These are phyloP conservation scores for Myzus persicae DNA, from an alignment of 1,140 invertebrate genomes.

Conservation along the genomic window DNA sequence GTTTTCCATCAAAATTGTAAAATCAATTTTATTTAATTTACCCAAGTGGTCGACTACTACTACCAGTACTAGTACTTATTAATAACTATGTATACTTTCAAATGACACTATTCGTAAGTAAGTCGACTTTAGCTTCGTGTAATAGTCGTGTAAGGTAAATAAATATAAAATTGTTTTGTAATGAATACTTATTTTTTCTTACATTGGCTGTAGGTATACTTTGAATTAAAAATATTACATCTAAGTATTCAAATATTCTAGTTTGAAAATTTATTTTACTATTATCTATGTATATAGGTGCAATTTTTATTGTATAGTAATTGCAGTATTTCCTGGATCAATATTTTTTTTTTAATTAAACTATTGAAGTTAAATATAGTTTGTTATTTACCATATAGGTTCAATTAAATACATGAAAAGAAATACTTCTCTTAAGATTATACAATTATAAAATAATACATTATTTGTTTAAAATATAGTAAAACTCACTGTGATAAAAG, in stretches of 20 bases:
- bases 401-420: not conserved
- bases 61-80: too few relatives aligned
- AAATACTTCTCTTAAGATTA: not conserved
- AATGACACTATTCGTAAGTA: not conserved
- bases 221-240: not conserved
- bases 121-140: too few relatives aligned
- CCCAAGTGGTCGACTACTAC: too few relatives aligned
- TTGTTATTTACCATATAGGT: not conserved
- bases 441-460: not conserved
- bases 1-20: not conserved
- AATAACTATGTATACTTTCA: not conserved
- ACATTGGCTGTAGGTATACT: not conserved
- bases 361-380: not conserved
- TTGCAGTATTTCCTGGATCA: not conserved
- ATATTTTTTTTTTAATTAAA: not conserved
- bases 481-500: not conserved
- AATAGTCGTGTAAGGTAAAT: not conserved
- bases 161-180: not conserved
- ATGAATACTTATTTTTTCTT: not conserved
- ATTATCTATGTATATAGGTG: not conserved
- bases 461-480: not conserved
- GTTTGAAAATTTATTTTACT: not conserved
- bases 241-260: not conserved
- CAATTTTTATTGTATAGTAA: too few relatives aligned
- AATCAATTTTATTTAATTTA: too few relatives aligned